A percentile compares a stretch with the other conserved stretches of the same genome.
These are phyloP conservation scores for Dolichomitus sp. DNA, from an alignment of 2,888 invertebrate species.

Conservation along the genomic window DNA sequence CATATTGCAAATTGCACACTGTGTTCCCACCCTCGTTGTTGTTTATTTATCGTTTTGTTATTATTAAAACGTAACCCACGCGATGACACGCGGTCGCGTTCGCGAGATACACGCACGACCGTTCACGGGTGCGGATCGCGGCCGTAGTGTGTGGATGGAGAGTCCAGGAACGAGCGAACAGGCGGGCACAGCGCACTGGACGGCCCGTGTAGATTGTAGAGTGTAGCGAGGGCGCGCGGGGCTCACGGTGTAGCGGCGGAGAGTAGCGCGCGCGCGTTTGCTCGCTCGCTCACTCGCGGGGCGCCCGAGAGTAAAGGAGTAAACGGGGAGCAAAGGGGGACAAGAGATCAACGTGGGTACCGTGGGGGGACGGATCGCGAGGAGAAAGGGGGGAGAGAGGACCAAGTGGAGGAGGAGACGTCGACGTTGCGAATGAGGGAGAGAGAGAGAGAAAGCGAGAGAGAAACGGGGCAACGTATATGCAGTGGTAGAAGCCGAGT, in stretches of 20 bases:
- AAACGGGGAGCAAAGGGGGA: constrained; percentile 59
- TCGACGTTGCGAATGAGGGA: constrained; percentile 36
- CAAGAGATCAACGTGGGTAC: constrained; percentile 64
- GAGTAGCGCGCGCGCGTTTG: constrained; percentile 61
- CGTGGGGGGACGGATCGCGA: constrained; percentile 61
- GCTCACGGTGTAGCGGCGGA: constrained; percentile 58
- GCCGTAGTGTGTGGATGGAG: constrained; percentile 41
- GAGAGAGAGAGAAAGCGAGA: constrained; percentile 27
- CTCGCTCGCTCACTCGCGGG: constrained; percentile 54
- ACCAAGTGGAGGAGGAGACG: constrained; percentile 75
- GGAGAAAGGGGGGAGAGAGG: constrained; percentile 81
- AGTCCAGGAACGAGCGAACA: constrained; percentile 22
- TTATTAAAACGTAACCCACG: neutral
- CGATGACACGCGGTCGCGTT: constrained; percentile 3
- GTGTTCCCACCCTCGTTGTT: constrained; percentile 5
- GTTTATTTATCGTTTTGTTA: neutral
- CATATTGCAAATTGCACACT: constrained; percentile 48
- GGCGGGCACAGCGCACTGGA: constrained; percentile 38
- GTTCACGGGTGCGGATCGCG: constrained; percentile 55
- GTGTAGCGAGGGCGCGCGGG: constrained; percentile 49
- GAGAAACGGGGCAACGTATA: constrained; percentile 26
- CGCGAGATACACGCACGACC: constrained; percentile 17
- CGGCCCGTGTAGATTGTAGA: constrained; percentile 74
- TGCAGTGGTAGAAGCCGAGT: neutral
- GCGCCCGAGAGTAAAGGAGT: constrained; percentile 62